Evolutionary conservation across 1,140 invertebrate species (phyloP).

Genomic region (Cyphomyrmex costatus): DNA sequence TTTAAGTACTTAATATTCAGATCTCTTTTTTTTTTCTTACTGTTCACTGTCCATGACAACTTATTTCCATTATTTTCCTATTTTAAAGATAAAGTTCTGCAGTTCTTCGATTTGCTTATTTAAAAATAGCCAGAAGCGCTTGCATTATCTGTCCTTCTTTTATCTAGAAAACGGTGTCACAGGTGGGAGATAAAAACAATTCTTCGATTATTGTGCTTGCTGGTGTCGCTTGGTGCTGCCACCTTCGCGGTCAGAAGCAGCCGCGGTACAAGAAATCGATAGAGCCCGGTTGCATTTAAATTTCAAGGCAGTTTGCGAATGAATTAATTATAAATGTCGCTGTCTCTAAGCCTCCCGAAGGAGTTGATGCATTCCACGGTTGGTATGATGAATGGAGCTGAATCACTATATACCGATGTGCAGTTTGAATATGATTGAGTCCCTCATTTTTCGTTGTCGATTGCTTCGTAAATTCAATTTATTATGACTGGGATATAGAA

Average conservation of each 20-base stretch:
- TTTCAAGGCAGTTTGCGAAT: slow-evolving; percentile 68
- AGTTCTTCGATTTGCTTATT: neutral
- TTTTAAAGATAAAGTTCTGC: neutral
- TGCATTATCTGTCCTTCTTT: neutral
- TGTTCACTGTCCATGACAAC: neutral
- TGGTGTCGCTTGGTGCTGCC: slow-evolving; percentile 55
- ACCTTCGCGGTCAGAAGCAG: slow-evolving; percentile 18
- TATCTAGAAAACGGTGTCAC: neutral
- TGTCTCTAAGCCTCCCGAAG: slow-evolving; percentile 30
- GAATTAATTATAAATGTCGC: slow-evolving; percentile 71
- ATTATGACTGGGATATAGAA: neutral
- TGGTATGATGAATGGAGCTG: slow-evolving; percentile 28
- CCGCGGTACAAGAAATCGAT: slow-evolving; percentile 66
- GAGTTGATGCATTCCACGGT: slow-evolving; percentile 24
- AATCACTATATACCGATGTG: neutral
- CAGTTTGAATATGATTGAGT: neutral
- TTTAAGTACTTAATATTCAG: neutral
- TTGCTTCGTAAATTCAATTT: slow-evolving; percentile 22
- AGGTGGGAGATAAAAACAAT: slow-evolving; percentile 33
- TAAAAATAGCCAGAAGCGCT: neutral
- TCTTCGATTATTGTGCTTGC: slow-evolving; percentile 10
- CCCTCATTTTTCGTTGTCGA: slow-evolving; percentile 4
- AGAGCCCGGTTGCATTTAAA: slow-evolving; percentile 70
- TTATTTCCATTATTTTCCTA: neutral
- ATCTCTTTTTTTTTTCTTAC: too few species aligned